These are phyloP conservation scores for Listronotus bonariensis DNA, from an alignment of 1,140 invertebrate genomes.

Conservation along the genomic window DNA sequence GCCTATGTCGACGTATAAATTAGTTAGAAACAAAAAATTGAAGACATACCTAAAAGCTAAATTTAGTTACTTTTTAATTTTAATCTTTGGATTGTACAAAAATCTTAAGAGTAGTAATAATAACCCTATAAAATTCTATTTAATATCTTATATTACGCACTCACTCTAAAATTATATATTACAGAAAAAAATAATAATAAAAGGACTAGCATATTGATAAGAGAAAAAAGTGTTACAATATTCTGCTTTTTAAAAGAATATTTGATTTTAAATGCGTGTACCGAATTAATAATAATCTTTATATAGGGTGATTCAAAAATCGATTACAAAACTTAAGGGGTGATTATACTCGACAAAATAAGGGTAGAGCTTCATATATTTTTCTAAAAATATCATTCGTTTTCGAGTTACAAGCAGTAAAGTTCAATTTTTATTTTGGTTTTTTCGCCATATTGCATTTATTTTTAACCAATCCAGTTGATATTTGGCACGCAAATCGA, in stretches of 20 bases:
- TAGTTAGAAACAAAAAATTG: conserved; percentile 5
- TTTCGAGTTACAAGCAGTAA: too few relatives aligned
- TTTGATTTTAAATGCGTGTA: neutral
- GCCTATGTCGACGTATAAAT: conserved; percentile 15
- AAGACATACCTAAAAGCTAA: conserved; percentile 26
- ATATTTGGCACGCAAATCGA: too few relatives aligned
- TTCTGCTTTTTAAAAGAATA: neutral
- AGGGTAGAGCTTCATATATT: too few relatives aligned
- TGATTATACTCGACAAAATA: too few relatives aligned
- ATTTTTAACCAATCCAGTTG: too few relatives aligned
- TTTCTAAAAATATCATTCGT: too few relatives aligned
- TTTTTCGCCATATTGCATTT: too few relatives aligned
- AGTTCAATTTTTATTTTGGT: too few relatives aligned
- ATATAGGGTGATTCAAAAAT: too few relatives aligned
- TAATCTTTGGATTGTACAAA: conserved; percentile 55
- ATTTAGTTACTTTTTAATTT: conserved; percentile 40
- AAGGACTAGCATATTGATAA: conserved; percentile 49
- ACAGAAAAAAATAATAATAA: conserved; percentile 38
- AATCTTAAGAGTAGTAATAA: conserved; percentile 46
- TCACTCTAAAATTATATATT: conserved; percentile 43
- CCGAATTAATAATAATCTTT: too few relatives aligned
- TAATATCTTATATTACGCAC: conserved; percentile 35
- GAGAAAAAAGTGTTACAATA: conserved; percentile 3
- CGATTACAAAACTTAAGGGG: too few relatives aligned
- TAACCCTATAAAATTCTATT: conserved; percentile 33